Evolutionary conservation across 2,888 invertebrate species (phyloP).

Genomic region (Ypsolopha sequella): DNA sequence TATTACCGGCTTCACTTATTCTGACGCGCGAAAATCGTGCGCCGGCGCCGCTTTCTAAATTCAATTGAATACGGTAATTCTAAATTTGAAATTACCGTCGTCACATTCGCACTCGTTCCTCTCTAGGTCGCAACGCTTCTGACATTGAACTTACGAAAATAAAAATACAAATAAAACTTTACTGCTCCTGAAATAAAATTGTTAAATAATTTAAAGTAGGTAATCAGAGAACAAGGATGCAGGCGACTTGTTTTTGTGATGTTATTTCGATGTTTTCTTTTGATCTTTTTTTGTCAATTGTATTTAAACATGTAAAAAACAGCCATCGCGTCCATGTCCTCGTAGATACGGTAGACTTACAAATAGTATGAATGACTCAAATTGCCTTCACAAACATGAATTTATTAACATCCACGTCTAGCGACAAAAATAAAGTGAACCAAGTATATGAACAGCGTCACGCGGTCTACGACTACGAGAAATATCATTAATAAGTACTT

Average conservation of each 20-base stretch:
- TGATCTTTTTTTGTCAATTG: not conserved
- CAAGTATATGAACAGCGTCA: too few relatives aligned
- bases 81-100: too few relatives aligned
- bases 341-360: not conserved
- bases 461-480: too few relatives aligned
- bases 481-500: too few relatives aligned
- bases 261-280: conserved; percentile 7
- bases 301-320: not conserved
- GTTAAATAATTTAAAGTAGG: conserved; percentile 2
- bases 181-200: conserved; percentile 22
- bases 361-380: not conserved
- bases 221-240: conserved; percentile 25
- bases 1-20: too few relatives aligned
- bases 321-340: not conserved
- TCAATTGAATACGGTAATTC: too few relatives aligned
- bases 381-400: too few relatives aligned
- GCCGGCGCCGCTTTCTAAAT: too few relatives aligned
- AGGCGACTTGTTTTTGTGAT: conserved; percentile 10
- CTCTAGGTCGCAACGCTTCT: conserved; percentile 10
- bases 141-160: conserved; percentile 54
- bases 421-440: too few relatives aligned
- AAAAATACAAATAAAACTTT: conserved; percentile 20
- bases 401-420: too few relatives aligned
- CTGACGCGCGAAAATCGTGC: too few relatives aligned
- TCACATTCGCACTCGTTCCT: not conserved